Conservation (phyloP, 1,140 invertebrate genomes). For the Macrosteles quadrilineatus region DNA sequence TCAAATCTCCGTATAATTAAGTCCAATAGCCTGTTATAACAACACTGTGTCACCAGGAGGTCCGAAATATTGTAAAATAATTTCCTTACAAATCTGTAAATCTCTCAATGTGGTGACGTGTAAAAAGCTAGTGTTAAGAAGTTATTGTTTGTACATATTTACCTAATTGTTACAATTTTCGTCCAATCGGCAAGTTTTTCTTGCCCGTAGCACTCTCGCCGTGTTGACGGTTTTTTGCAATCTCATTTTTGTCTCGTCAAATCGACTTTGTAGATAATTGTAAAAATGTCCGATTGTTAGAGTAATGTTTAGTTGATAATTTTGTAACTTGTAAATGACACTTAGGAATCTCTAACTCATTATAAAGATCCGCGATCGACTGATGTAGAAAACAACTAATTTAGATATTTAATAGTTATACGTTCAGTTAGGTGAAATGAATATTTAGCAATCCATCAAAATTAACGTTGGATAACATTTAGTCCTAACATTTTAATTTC, state of each 20-base stretch:
- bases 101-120: conserved; percentile 18
- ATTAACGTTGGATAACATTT: too few species aligned
- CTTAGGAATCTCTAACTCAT: conserved; percentile 3
- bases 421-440: too few species aligned
- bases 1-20: background rate
- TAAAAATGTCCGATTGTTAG: background rate
- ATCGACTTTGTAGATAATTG: conserved; percentile 1
- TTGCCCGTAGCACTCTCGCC: background rate
- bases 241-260: background rate
- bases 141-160: conserved; percentile 23
- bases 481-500: too few species aligned
- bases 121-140: background rate
- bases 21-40: background rate
- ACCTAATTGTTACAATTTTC: conserved; percentile 16
- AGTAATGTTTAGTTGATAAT: conserved; percentile 9
- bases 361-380: too few species aligned
- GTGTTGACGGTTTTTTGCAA: background rate
- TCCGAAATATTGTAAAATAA: background rate
- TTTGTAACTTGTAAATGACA: conserved; percentile 20
- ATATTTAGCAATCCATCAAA: too few species aligned
- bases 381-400: too few species aligned
- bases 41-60: background rate
- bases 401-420: too few species aligned
- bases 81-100: too few species aligned
- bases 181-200: conserved; percentile 2